Percentiles rank a stretch among this genome's conserved stretches.
Evolutionary conservation across 2,113 vertebrate genomes (phyloP).

Genomic region (Charina bottae): DNA sequence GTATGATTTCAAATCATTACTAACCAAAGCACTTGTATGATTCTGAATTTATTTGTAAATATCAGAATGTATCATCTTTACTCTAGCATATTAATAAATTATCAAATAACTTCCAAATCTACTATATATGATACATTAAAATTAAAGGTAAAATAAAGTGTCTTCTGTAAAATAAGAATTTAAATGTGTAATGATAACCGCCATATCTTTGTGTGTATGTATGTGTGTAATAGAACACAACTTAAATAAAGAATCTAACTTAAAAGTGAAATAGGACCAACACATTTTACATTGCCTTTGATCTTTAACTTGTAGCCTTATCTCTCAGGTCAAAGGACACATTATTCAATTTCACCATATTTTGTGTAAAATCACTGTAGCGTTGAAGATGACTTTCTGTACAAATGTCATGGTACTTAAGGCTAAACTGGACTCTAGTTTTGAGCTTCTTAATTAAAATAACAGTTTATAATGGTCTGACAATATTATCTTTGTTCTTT

Average conservation of each 20-base stretch:
- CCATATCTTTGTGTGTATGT: conserved; percentile 37
- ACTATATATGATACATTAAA: not conserved
- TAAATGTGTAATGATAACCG: conserved; percentile 42
- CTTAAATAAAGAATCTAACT: conserved; percentile 66
- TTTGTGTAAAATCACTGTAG: conserved; percentile 84
- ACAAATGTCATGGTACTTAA: conserved; percentile 86
- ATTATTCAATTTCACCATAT: conserved; percentile 86
- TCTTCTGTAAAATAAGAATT: conserved; percentile 21
- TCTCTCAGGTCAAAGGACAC: conserved; percentile 79
- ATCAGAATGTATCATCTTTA: not conserved
- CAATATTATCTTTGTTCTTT: conserved; percentile 83
- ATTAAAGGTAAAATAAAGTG: not conserved
- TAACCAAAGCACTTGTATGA: not conserved
- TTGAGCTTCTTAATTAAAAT: conserved; percentile 86
- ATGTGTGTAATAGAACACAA: conserved; percentile 18
- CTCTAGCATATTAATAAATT: not conserved
- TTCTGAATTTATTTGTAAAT: not conserved
- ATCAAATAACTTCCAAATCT: conserved; percentile 1
- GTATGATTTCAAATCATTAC: not conserved
- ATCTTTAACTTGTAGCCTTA: conserved; percentile 85
- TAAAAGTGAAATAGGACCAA: conserved; percentile 74
- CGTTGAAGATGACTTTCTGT: conserved; percentile 84
- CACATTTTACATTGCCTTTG: conserved; percentile 76
- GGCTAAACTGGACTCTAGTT: conserved; percentile 80
- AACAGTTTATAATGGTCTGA: conserved; percentile 78